Evolutionary conservation across 2,113 vertebrate genomes (phyloP).

Genomic region (Pycnonotus jocosus): DNA sequence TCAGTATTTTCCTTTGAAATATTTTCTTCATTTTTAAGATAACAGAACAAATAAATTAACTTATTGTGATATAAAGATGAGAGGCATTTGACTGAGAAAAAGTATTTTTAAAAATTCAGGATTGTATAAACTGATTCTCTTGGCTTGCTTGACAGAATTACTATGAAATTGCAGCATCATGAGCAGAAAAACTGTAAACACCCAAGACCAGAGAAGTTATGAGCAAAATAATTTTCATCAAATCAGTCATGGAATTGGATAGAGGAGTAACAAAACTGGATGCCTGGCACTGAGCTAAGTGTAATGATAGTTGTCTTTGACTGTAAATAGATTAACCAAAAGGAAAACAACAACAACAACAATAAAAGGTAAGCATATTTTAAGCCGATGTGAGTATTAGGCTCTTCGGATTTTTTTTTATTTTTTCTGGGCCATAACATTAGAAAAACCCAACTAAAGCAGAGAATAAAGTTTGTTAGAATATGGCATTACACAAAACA

Average conservation of each 20-base stretch:
- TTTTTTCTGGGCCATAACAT: neutral
- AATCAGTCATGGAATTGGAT: neutral
- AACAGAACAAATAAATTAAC: neutral
- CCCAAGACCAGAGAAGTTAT: neutral
- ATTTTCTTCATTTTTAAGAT: neutral
- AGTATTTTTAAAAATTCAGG: neutral
- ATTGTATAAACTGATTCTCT: neutral
- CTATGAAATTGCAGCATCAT: neutral
- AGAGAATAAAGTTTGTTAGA: neutral
- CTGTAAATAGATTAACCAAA: neutral
- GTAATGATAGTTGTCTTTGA: neutral
- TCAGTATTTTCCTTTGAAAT: neutral
- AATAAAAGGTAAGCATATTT: neutral
- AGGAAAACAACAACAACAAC: neutral
- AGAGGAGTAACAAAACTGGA: neutral
- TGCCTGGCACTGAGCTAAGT: neutral
- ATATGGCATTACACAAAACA: neutral
- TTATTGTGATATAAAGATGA: neutral
- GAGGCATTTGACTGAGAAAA: neutral
- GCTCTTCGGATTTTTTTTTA: neutral
- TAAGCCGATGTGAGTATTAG: neutral
- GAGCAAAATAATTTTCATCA: neutral
- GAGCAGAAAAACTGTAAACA: neutral
- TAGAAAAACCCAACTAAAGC: neutral
- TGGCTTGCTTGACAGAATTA: neutral